phyloP scores from a whole-genome alignment of 2,797 vertebrate genomes.

The Melanotaenia nigrans region DNA sequence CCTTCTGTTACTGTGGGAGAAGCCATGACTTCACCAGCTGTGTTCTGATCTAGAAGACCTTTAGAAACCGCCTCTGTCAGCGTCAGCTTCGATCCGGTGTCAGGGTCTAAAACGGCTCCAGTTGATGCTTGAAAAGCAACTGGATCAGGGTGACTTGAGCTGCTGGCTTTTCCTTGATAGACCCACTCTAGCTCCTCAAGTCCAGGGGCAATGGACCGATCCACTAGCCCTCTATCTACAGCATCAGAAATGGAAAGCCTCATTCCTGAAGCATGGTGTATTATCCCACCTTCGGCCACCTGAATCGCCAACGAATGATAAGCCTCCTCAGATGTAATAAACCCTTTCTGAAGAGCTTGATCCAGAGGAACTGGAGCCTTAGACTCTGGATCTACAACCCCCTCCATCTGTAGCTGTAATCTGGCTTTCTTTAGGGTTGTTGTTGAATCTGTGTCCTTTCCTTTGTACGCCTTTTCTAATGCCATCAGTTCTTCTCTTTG shows the following conservation, averaged over 20 bases:
- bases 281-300: conserved; percentile 90
- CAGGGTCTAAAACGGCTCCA: conserved; percentile 80
- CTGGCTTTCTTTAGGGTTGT: conserved; percentile 81
- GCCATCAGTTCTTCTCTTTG: conserved; percentile 84
- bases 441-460: conserved; percentile 81
- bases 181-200: conserved; percentile 83
- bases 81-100: conserved; percentile 78
- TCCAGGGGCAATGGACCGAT: conserved; percentile 78
- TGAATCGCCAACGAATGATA: conserved; percentile 86
- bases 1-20: conserved; percentile 78
- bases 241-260: conserved; percentile 88
- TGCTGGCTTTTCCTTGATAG: conserved; percentile 61
- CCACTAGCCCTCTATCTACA: conserved; percentile 83
- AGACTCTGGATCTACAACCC: conserved; percentile 87
- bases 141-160: conserved; percentile 63
- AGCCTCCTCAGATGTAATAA: conserved; percentile 83
- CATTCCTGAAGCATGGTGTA: conserved; percentile 90
- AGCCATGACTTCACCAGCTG: conserved; percentile 71
- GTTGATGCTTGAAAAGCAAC: conserved; percentile 74
- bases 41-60: conserved; percentile 78
- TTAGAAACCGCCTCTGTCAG: conserved; percentile 81
- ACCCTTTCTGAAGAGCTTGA: conserved; percentile 83
- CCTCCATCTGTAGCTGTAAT: conserved; percentile 92
- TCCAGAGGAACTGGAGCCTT: conserved; percentile 83
- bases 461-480: conserved; percentile 91